Percentiles rank a stretch among this genome's conserved stretches.
phyloP scores from a whole-genome alignment of 2,797 vertebrate genomes.

The Ciconia nigra region DNA sequence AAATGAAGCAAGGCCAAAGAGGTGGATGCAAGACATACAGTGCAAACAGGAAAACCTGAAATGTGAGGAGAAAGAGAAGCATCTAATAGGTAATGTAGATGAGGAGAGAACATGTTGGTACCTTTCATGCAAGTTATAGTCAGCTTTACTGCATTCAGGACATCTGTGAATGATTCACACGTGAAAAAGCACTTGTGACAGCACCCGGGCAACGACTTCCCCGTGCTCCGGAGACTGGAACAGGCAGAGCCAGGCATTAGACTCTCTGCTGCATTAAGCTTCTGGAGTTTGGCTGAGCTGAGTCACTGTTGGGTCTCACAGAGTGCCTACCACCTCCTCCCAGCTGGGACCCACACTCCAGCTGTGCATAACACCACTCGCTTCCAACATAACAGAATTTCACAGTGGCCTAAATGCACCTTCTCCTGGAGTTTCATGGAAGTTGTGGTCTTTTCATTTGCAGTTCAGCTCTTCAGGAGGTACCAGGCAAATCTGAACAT shows the following conservation, averaged over 20 bases:
- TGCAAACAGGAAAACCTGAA: neutral
- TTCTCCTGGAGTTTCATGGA: neutral
- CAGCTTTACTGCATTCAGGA: neutral
- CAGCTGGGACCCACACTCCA: neutral
- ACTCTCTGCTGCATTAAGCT: neutral
- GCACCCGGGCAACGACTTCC: fast-evolving
- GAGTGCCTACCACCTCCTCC: neutral
- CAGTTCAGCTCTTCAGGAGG: neutral
- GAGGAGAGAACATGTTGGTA: neutral
- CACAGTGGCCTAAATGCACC: neutral
- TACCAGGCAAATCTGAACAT: neutral
- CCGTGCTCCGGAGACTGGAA: neutral
- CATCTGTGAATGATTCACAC: neutral
- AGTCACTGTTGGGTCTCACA: neutral
- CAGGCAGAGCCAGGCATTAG: neutral
- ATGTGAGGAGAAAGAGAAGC: neutral
- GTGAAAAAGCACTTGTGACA: neutral
- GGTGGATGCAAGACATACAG: neutral
- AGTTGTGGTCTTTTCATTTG: neutral
- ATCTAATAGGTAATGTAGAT: neutral
- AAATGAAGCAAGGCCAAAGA: neutral
- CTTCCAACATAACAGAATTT: neutral
- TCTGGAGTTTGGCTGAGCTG: neutral
- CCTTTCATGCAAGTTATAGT: neutral
- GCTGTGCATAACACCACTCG: neutral